A percentile compares a stretch with the other conserved stretches of the same genome.
These are phyloP conservation scores for Lineus longissimus DNA, from an alignment of 1,140 invertebrate species.

Conservation along the genomic window DNA sequence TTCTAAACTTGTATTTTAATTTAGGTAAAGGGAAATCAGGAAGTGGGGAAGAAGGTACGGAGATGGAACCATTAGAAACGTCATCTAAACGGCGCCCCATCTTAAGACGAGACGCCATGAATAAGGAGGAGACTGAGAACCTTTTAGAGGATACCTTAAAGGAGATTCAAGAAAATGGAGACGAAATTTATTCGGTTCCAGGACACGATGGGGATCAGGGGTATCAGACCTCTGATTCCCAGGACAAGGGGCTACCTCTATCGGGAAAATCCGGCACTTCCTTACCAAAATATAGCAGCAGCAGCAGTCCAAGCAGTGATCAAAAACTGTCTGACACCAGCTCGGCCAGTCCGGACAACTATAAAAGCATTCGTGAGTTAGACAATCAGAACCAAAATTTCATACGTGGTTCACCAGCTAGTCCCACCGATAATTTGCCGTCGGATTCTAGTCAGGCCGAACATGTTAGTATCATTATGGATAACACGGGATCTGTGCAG, in stretches of 20 bases:
- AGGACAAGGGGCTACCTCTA: not conserved
- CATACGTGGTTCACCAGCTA: not conserved
- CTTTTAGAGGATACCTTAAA: slow-evolving; percentile 43
- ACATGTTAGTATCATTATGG: too few relatives aligned
- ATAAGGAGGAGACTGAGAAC: slow-evolving; percentile 72
- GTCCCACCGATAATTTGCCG: not conserved
- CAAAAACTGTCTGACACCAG: not conserved
- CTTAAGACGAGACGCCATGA: slow-evolving; percentile 66
- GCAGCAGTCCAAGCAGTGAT: not conserved
- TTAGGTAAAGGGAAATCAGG: not conserved
- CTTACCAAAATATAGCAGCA: not conserved
- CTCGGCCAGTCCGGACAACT: not conserved
- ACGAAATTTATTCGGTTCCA: not conserved
- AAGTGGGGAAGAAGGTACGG: not conserved
- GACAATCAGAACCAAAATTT: slow-evolving; percentile 8
- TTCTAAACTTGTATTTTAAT: not conserved
- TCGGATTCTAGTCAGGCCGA: too few relatives aligned
- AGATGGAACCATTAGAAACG: not conserved
- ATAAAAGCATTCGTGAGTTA: slow-evolving; percentile 1
- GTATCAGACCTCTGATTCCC: not conserved
- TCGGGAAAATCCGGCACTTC: not conserved
- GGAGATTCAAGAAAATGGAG: slow-evolving; percentile 1
- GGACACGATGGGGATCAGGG: not conserved
- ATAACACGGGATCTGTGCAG: too few relatives aligned
- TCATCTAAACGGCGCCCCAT: slow-evolving; percentile 64